Base-by-base conservation (phyloP, 2,888 invertebrate genomes). In the Lumbricus terrestris region DNA sequence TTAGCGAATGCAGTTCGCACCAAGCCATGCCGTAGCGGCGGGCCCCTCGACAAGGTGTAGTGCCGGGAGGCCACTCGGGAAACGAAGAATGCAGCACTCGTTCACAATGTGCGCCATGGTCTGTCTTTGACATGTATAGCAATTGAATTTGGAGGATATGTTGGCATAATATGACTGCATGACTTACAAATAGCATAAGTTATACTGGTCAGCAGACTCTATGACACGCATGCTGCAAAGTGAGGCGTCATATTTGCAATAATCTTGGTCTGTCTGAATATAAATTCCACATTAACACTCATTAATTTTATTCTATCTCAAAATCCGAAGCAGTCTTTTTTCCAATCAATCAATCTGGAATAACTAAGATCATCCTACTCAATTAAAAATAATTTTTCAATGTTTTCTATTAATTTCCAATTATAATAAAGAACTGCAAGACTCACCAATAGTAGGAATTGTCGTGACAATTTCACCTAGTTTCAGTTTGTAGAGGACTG, bases 401-500 rank as follows among this genome's bases (percentile, higher is more conserved):
- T 23, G 11, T 33, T 35, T n/a, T 40, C n/a, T 18, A 40, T 40
- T 15, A 40, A 88, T 37, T 40, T 40, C 40, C 69, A n/a, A 34
- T 29, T 54, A 69, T 38, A 82, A 83, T 18, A 37, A 90, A 20
- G 18, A 38, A 35, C 88, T 88, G 29, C 40, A 35, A 42, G 23
- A 90, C 91, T 96, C 95, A 98, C 98, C 99, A 96, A 99, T 99
- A 94, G 99, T 99, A 95, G 99, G 99, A 96, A 99, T 99, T 95
- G 99, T 99, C 95, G 99, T 99, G 95, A 99, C 99, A 96, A 99
- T 99, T 97, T 99, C 99, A 95, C 99, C 99, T 96, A 99, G 97
- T 97, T 99, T 99, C 95, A 99, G 97, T 97, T 99, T 99, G 97
- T 99, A 99, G 96, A 99, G 96, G 96, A 99, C 99, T 96, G 99